A percentile compares a stretch with the other conserved stretches of the same genome.
These are phyloP conservation scores for Nasua narica DNA, from an alignment of 2,797 vertebrate genomes.

Conservation along the genomic window DNA sequence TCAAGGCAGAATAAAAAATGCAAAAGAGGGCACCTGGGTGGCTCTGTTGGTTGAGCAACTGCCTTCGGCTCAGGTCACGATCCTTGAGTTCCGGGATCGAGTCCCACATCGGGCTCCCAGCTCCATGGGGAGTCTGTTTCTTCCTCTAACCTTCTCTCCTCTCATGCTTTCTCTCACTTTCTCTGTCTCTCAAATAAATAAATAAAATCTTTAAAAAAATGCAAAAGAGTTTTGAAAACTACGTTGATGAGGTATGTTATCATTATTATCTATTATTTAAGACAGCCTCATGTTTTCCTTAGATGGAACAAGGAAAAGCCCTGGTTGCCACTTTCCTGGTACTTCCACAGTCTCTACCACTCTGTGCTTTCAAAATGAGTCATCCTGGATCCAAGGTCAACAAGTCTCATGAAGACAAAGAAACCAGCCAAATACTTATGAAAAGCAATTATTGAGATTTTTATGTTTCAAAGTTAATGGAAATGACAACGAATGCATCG, in stretches of 20 bases:
- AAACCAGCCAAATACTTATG: not conserved
- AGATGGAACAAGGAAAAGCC: not conserved
- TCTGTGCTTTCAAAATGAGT: not conserved
- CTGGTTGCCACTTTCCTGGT: not conserved
- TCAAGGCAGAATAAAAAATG: slow-evolving; percentile 52
- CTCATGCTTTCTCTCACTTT: no score
- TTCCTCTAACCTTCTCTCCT: no score
- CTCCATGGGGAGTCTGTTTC: no score
- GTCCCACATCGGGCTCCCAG: no score
- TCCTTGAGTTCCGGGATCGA: no score
- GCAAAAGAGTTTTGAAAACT: slow-evolving; percentile 33
- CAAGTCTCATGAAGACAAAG: slow-evolving; percentile 35
- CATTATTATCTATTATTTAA: slow-evolving; percentile 42
- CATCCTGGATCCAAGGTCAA: not conserved
- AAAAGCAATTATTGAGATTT: not conserved
- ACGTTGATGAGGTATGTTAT: not conserved
- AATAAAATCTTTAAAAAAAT: no score
- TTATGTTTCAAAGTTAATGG: slow-evolving; percentile 1
- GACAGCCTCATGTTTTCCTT: slow-evolving; percentile 9
- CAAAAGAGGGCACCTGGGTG: no score
- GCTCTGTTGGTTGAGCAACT: no score
- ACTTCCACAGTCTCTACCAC: not conserved
- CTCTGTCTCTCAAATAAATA: no score
- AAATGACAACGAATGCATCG: not conserved
- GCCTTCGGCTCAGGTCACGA: no score